These are phyloP conservation scores for Syrmaticus mikado DNA, from an alignment of 2,113 vertebrate genomes.

Conservation along the genomic window DNA sequence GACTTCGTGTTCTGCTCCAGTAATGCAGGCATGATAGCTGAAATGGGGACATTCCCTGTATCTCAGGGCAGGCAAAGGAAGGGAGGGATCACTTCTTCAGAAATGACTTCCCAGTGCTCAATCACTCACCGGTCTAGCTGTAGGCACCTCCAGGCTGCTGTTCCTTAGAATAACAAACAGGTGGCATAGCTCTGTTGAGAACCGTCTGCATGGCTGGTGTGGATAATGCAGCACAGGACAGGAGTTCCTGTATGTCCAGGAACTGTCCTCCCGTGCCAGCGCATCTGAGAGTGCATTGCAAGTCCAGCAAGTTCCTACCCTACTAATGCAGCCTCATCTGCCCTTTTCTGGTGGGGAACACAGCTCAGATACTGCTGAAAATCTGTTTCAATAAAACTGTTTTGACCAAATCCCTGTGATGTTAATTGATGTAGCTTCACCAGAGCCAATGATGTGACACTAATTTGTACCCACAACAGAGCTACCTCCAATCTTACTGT, in stretches of 20 bases:
- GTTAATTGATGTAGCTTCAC: background rate
- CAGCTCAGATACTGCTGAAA: background rate
- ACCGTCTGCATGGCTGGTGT: background rate
- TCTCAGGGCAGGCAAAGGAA: background rate
- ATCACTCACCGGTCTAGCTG: background rate
- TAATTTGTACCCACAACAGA: background rate
- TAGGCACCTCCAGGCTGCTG: background rate
- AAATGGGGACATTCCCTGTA: background rate
- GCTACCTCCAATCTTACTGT: background rate
- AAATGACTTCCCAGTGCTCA: background rate
- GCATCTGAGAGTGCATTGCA: background rate
- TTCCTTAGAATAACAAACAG: background rate
- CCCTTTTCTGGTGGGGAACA: background rate
- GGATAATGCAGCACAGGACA: background rate
- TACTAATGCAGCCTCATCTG: background rate
- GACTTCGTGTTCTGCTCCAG: background rate
- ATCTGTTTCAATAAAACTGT: background rate
- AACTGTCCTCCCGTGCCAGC: too few species aligned
- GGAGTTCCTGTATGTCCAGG: background rate
- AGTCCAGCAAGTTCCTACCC: background rate
- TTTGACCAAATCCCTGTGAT: background rate
- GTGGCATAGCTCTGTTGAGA: background rate
- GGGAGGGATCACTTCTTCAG: background rate
- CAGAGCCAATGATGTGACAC: background rate
- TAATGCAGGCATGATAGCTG: background rate